Evolutionary conservation across 92 coral and sea anemone species (phyloP), one percentile per base, ranked within the genome.

Genomic region (Ricordea florida): DNA sequence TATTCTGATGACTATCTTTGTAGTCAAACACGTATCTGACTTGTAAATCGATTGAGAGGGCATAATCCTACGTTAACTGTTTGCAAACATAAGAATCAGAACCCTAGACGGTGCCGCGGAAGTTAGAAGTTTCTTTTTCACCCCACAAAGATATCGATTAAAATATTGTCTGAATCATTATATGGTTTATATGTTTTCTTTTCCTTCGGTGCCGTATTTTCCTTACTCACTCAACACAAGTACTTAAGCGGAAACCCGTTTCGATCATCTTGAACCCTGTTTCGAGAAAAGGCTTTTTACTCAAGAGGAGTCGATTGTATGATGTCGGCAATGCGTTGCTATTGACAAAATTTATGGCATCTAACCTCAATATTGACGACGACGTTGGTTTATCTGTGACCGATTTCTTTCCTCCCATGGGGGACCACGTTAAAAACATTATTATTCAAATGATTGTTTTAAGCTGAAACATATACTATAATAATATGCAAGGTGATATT

Each of bases 141-240:
- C 49, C 76, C 66, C 77, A 41, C 77, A 70, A 70, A 70, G 77
- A 38, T 70, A 70, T 70, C 77, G 53, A 56, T 70, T 70, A 51
- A 50, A 69, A 51, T 34, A 69, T 69, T 63, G 36, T 40, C 30
- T 55, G 65, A 70, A 70, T 70, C 30, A 53, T 70, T 53, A 17
- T 20, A 70, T 55, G 77, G 77, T 70, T 55, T 26, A n/a, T 38
- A 41, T 70, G 77, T 70, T 70, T 70, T 70, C 77, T 55, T 70
- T 70, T 70, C 77, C 77, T 69, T 17, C 26, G 56, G 77, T 63
- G 77, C 49, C 77, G 56, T 70, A 51, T 70, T 70, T 70, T 70
- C 56, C 77, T 70, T 53, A 70, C 56, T 70, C 77, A 29, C 65
- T 55, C 37, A 70, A 53, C 53, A 70, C 30, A 70, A 70, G 64